Percentiles rank a stretch among this genome's conserved stretches.
phyloP scores from a whole-genome alignment of 1,140 invertebrate species.

The Asbolus verrucosus region DNA sequence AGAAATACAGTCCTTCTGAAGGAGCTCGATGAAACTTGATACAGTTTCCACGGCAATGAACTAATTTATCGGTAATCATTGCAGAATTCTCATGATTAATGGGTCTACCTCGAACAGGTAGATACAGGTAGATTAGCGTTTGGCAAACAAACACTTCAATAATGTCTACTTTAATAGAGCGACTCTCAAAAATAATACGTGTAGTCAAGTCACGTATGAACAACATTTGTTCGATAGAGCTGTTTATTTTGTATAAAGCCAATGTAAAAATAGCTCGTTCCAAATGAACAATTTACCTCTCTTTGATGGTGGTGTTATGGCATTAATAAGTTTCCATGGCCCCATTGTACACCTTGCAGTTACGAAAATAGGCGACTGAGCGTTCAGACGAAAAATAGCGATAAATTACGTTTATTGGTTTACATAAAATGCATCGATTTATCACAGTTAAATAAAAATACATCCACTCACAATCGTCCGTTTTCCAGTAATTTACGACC shows the following conservation, averaged over 20 bases:
- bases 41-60: background rate
- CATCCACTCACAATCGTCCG: background rate
- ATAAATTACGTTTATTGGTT: conserved; percentile 1
- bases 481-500: conserved; percentile 1
- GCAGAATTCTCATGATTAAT: background rate
- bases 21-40: background rate
- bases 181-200: conserved; percentile 17
- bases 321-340: too few species aligned
- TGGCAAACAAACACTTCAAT: conserved; percentile 11
- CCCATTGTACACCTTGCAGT: too few species aligned
- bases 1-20: background rate
- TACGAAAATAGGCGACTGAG: background rate
- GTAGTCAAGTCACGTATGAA: conserved; percentile 21
- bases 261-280: background rate
- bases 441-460: conserved; percentile 4
- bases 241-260: conserved; percentile 21
- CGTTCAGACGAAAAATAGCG: background rate
- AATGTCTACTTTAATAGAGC: conserved; percentile 6
- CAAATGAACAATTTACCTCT: background rate
- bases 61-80: background rate
- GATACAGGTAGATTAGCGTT: background rate
- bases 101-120: background rate
- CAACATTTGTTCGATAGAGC: conserved; percentile 8
- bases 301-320: background rate
- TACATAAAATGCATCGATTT: conserved; percentile 5